These are phyloP conservation scores for Cryptops parisi DNA, from an alignment of 2,888 invertebrate species.

Conservation along the genomic window DNA sequence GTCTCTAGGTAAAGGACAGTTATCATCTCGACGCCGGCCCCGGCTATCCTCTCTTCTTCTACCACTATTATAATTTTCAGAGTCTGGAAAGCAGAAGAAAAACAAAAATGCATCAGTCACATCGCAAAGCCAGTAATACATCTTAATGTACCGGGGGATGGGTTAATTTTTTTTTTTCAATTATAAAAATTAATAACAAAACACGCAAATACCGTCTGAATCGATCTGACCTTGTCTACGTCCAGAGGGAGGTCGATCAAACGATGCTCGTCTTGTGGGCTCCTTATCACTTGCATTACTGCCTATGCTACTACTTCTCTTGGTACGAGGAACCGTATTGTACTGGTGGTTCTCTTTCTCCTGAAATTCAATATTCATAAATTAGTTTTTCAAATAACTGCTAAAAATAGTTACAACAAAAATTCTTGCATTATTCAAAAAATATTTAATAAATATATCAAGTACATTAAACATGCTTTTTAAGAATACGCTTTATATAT, in stretches of 20 bases:
- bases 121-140: too few relatives aligned
- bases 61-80: background rate
- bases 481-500: too few relatives aligned
- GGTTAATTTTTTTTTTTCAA: background rate
- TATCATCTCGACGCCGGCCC: slow-evolving; percentile 6
- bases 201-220: background rate
- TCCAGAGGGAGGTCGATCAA: slow-evolving; percentile 8
- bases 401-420: too few relatives aligned
- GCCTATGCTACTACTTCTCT: slow-evolving; percentile 11
- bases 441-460: too few relatives aligned
- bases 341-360: slow-evolving; percentile 12
- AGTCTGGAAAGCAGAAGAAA: background rate
- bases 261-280: background rate
- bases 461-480: too few relatives aligned
- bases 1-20: slow-evolving; percentile 4
- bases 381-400: too few relatives aligned
- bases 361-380: too few relatives aligned
- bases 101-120: too few relatives aligned
- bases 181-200: background rate
- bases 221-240: background rate
- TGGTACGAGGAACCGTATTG: slow-evolving; percentile 11
- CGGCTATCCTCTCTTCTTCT: slow-evolving; percentile 9
- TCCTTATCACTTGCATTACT: slow-evolving; percentile 12
- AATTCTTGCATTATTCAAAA: too few relatives aligned
- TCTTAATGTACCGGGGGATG: too few relatives aligned